phyloP scores from a whole-genome alignment of 2,888 invertebrate genomes.

The Lathronympha strigana region DNA sequence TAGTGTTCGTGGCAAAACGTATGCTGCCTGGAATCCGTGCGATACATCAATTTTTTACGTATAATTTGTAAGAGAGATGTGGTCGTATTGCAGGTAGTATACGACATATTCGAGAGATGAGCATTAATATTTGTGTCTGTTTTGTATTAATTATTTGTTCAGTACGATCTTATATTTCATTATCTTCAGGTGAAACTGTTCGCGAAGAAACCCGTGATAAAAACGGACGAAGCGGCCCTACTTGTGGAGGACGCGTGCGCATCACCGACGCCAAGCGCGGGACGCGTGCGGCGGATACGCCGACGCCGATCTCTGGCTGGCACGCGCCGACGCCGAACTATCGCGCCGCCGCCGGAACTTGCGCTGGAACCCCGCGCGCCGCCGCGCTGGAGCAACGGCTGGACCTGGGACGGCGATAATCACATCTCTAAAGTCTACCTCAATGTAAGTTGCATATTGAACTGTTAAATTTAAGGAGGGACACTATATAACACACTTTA shows the following conservation, averaged over 20 bases:
- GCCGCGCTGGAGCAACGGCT: constrained; percentile 93
- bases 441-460: constrained; percentile 86
- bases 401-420: constrained; percentile 95
- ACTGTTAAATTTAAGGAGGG: not conserved
- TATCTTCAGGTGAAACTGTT: constrained; percentile 59
- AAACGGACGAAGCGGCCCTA: constrained; percentile 70
- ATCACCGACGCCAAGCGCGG: constrained; percentile 53
- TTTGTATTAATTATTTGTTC: too few species aligned
- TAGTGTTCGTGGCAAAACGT: too few species aligned
- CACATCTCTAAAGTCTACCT: constrained; percentile 93
- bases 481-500: not conserved
- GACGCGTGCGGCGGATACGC: constrained; percentile 49
- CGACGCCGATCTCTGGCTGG: constrained; percentile 46
- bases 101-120: too few species aligned
- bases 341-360: constrained; percentile 45
- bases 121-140: too few species aligned
- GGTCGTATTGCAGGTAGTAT: too few species aligned
- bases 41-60: too few species aligned
- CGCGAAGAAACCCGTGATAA: constrained; percentile 74
- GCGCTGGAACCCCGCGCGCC: constrained; percentile 57
- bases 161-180: not conserved
- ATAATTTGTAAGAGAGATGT: too few species aligned
- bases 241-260: constrained; percentile 71
- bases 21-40: too few species aligned
- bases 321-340: constrained; percentile 46